Percentiles rank a stretch among this genome's conserved stretches.
phyloP scores from a whole-genome alignment of 2,888 invertebrate species.

The Lasioglossum vierecki region DNA sequence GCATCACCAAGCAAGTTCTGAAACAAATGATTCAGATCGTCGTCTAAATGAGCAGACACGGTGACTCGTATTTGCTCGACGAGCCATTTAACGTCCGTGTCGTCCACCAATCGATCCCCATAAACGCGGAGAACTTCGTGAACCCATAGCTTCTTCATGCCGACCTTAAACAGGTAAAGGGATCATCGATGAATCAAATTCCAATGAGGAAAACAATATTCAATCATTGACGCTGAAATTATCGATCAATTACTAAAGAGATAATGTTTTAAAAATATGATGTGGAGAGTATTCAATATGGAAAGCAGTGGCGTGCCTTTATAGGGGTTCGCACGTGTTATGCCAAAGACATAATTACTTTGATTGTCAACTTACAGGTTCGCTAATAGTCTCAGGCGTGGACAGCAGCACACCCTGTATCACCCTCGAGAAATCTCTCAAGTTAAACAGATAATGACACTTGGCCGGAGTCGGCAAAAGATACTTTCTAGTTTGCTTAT shows the following conservation, averaged over 20 bases:
- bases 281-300: background rate
- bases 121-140: conserved; percentile 97
- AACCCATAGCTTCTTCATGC: conserved; percentile 96
- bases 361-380: conserved; percentile 84
- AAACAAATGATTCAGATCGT: conserved; percentile 90
- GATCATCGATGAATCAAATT: background rate
- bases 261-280: background rate
- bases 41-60: conserved; percentile 86
- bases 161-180: conserved; percentile 84
- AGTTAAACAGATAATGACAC: conserved; percentile 97
- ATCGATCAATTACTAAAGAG: background rate
- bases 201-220: background rate
- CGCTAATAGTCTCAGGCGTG: conserved; percentile 94
- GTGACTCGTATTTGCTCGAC: conserved; percentile 89
- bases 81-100: conserved; percentile 92
- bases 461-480: conserved; percentile 96
- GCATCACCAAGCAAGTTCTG: conserved; percentile 85
- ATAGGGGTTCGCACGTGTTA: background rate
- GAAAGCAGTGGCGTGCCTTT: background rate
- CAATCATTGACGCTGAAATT: background rate
- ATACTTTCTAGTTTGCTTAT: conserved; percentile 91
- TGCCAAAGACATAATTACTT: background rate
- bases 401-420: conserved; percentile 96
- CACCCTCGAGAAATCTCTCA: conserved; percentile 96
- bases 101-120: conserved; percentile 95